Base-by-base conservation (phyloP, 2,797 vertebrate genomes). In the Myoxocephalus aenaeus region DNA sequence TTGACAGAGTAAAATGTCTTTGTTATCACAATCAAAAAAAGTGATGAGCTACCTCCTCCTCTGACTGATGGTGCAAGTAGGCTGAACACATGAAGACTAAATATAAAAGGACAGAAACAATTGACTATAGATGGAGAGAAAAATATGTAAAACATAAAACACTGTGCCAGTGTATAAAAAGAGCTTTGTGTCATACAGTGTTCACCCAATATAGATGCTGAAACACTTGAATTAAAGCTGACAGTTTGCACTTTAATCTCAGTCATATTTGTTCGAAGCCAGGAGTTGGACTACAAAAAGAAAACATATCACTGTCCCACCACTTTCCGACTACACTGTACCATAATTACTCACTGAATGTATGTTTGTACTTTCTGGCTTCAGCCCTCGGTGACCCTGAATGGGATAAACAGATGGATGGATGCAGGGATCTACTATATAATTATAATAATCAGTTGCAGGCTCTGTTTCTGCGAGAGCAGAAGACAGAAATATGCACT, bases 381-480 rank as follows among this genome's bases (percentile, higher is more conserved):
- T 17, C 75, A 51, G 72, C 61, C 57, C 59, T 48, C 57, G 11
- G 27, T 70, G 65, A 86, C 67, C 77, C 78, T 18, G 81, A 58
- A 40, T 40, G n/a, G 67, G 11, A 74, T 66, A 44, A 80, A 87
- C 76, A 70, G 42, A 73, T 7, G 42, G 53, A 65, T 67, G 53
- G 62, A 77, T 36, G 48, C 67, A 70, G 29, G 18, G 56, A 75
- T 53, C n/a, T 20, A 58, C 73, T 53, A 7, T 78, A 13, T 79
- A 80, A 81, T 85, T 78, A 85, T 9, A n/a, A 59, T 65, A 83
- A 84, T 70, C 78, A 77, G 54, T 27, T n/a, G 12, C 80, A 73
- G 83, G 51, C 50, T 77, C 38, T 38, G 62, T 57, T 70, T 61
- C 40, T 38, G 69, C 58, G 44, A 56, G 40, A 59, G 12, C 59